phyloP scores from a whole-genome alignment of 2,113 vertebrate species.

The Aldabrachelys gigantea region DNA sequence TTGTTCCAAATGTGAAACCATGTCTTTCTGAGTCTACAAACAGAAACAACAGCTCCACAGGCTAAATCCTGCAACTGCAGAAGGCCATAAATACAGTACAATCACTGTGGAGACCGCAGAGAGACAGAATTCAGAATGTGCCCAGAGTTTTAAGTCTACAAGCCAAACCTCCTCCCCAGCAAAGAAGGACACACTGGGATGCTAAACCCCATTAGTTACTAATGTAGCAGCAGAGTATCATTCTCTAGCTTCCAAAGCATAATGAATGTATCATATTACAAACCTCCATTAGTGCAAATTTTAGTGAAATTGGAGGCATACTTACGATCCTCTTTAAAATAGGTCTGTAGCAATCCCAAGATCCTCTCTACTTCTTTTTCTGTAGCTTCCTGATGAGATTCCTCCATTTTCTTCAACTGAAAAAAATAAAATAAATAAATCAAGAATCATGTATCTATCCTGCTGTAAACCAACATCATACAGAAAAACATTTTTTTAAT shows the following conservation, averaged over 20 bases:
- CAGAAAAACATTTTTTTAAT: no score
- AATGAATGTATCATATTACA: not conserved
- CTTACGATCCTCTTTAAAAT: slow-evolving; percentile 90
- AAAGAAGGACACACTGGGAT: not conserved
- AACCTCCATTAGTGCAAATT: not conserved
- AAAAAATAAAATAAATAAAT: no score
- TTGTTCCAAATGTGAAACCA: not conserved
- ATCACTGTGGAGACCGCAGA: not conserved
- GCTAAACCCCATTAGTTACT: not conserved
- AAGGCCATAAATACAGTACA: not conserved
- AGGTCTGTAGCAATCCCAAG: slow-evolving; percentile 84
- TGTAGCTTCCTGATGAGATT: slow-evolving; percentile 94
- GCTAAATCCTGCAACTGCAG: not conserved
- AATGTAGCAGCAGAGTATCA: not conserved
- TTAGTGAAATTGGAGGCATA: not conserved
- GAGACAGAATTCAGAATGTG: not conserved
- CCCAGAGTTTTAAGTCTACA: not conserved
- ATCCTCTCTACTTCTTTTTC: slow-evolving; percentile 98
- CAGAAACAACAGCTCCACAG: not conserved
- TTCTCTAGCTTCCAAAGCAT: not conserved
- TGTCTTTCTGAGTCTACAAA: not conserved
- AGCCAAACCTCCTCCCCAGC: not conserved
- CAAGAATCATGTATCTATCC: no score
- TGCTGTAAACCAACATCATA: no score
- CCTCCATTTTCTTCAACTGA: slow-evolving; percentile 94